phyloP scores from a whole-genome alignment of 2,888 invertebrate genomes.

The Apamea crenata region DNA sequence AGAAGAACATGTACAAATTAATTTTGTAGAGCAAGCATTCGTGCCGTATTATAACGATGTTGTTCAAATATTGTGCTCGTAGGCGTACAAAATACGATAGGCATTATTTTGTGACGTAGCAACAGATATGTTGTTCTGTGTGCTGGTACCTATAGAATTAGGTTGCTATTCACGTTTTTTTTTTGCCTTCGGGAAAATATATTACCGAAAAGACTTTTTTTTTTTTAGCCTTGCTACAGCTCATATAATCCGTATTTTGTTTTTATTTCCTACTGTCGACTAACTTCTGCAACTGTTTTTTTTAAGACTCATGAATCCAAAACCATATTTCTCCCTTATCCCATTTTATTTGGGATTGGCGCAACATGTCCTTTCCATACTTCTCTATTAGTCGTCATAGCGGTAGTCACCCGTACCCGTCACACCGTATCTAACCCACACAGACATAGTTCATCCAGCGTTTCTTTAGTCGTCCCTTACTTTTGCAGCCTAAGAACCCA shows the following conservation, averaged over 20 bases:
- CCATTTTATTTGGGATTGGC: not conserved
- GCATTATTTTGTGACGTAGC: not conserved
- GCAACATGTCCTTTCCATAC: not conserved
- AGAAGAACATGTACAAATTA: not conserved
- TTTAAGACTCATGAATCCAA: not conserved
- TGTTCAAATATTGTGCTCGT: not conserved
- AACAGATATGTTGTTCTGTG: not conserved
- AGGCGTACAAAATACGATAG: not conserved
- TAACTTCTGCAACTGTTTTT: not conserved
- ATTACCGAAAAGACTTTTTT: not conserved
- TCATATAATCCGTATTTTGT: not conserved
- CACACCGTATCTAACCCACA: too few species aligned
- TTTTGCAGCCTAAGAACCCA: not conserved
- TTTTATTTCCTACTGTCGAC: not conserved
- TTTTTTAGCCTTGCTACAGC: not conserved
- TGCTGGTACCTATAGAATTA: not conserved
- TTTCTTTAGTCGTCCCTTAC: not conserved
- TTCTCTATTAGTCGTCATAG: not conserved
- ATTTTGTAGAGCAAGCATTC: not conserved
- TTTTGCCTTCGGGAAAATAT: not conserved
- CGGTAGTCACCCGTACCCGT: not conserved
- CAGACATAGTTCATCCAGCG: not conserved
- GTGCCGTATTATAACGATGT: not conserved
- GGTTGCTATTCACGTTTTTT: not conserved
- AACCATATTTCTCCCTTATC: not conserved